Evolutionary conservation across 2,113 vertebrate genomes (phyloP).

Genomic region (Otis tarda): DNA sequence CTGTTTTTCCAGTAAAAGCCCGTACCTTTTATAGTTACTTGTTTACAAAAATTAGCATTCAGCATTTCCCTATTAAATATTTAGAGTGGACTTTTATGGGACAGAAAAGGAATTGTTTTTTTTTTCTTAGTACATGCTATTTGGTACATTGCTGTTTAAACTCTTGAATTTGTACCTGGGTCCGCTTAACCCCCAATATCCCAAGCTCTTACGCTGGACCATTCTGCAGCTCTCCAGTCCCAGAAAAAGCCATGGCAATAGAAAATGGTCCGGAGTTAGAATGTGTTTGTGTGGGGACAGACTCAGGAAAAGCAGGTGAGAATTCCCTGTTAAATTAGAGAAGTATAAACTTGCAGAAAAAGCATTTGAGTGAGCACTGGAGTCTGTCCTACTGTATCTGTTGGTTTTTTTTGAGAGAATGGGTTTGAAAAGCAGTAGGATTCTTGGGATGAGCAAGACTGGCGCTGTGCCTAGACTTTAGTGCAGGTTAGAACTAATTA

Average conservation of each 20-base stretch:
- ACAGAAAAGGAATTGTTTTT: not conserved
- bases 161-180: not conserved
- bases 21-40: not conserved
- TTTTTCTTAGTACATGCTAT: not conserved
- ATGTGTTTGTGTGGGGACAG: not conserved
- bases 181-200: not conserved
- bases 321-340: not conserved
- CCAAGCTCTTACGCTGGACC: not conserved
- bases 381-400: not conserved
- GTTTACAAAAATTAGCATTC: not conserved
- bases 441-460: not conserved
- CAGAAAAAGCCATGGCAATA: not conserved
- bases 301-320: not conserved
- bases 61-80: not conserved
- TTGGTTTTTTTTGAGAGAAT: not conserved
- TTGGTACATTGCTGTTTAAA: not conserved
- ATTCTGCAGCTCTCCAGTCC: not conserved
- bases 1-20: not conserved
- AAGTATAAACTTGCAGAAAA: not conserved
- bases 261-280: not conserved
- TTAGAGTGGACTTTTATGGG: not conserved
- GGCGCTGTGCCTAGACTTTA: not conserved
- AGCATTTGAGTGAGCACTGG: not conserved
- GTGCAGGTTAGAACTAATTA: not conserved
- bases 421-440: not conserved